Evolutionary conservation across 2,888 invertebrate genomes (phyloP), one percentile per base, ranked within the genome.

Genomic region (Lasiommata megera): DNA sequence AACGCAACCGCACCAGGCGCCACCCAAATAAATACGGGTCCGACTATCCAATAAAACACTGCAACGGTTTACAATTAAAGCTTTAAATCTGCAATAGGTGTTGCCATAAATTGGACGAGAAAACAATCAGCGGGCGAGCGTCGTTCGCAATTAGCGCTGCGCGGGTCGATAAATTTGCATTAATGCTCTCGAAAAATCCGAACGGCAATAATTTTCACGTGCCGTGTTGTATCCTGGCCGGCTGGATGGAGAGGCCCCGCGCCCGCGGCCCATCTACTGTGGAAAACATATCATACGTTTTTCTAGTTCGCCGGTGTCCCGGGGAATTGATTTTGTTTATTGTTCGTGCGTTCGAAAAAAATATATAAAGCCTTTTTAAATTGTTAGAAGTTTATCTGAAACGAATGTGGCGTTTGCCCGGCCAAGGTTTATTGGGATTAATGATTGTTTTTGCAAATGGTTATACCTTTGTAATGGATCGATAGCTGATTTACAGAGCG

Each of bases 31-130:
- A 89, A 90, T 88, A 88, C 80, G 73, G 80, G 57, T 62, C 74
- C 71, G 86, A 87, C 90, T 89, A 90, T 89, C 88, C 89, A 88
- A 90, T 90, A 90, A 90, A 90, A 86, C 89, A 90, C 84, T 82
- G 77, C 86, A 86, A 89, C 88, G 88, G 89, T 87, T 89, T 87
- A 88, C 89, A 89, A 90, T 90, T 90, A 89, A 89, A 84, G 85
- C 89, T 85, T 90, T 89, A 89, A 89, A 90, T 89, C 89, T 89
- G 89, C 89, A 88, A 89, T 89, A 89, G 90, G 90, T 89, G 90
- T 89, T 89, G 90, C 88, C 84, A 90, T 90, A 90, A 90, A 90
- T 90, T 77, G 84, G 80, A 79, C 73, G 82, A 82, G 88, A 84
- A 89, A 90, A 90, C 90, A 90, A 90, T 90, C 90, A 90, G 84